Evolutionary conservation across 2,797 vertebrate genomes (phyloP).

Genomic region (Aldrovandia affinis): DNA sequence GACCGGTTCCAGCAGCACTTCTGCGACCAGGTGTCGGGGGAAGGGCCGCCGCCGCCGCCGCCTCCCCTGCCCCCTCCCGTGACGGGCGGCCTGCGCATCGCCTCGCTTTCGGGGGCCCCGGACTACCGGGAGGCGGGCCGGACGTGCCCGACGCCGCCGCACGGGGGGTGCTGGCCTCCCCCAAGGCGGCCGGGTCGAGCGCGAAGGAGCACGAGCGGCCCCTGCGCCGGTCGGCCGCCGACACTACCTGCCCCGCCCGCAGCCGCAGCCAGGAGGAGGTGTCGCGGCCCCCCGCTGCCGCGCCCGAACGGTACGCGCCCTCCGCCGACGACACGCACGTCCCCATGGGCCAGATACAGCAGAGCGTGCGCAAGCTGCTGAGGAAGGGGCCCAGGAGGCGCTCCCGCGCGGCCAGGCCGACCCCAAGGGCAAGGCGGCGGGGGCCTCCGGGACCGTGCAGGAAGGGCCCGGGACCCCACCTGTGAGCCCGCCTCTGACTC

Average conservation of each 20-base stretch:
- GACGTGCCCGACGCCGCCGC: slow-evolving; percentile 59
- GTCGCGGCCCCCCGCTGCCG: slow-evolving; percentile 50
- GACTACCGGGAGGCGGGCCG: slow-evolving; percentile 89
- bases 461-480: slow-evolving; percentile 56
- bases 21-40: slow-evolving; percentile 85
- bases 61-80: slow-evolving; percentile 57
- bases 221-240: slow-evolving; percentile 54
- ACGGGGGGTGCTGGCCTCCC: slow-evolving; percentile 60
- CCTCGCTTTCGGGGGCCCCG: slow-evolving; percentile 74
- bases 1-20: slow-evolving; percentile 94
- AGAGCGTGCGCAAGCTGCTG: slow-evolving; percentile 80
- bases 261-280: slow-evolving; percentile 79
- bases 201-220: slow-evolving; percentile 67
- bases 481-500: slow-evolving; percentile 40
- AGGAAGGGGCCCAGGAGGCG: slow-evolving; percentile 72
- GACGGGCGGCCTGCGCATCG: slow-evolving; percentile 69
- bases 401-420: slow-evolving; percentile 38
- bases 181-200: slow-evolving; percentile 35
- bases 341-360: slow-evolving; percentile 79
- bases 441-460: slow-evolving; percentile 40
- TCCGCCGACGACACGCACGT: slow-evolving; percentile 74
- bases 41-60: slow-evolving; percentile 55
- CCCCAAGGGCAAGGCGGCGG: slow-evolving; percentile 55
- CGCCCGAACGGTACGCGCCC: slow-evolving; percentile 61
- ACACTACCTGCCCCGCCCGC: slow-evolving; percentile 47